A percentile compares a stretch with the other conserved stretches of the same genome.
phyloP scores from a whole-genome alignment of 2,113 vertebrate species.

The Dicentrarchus labrax region DNA sequence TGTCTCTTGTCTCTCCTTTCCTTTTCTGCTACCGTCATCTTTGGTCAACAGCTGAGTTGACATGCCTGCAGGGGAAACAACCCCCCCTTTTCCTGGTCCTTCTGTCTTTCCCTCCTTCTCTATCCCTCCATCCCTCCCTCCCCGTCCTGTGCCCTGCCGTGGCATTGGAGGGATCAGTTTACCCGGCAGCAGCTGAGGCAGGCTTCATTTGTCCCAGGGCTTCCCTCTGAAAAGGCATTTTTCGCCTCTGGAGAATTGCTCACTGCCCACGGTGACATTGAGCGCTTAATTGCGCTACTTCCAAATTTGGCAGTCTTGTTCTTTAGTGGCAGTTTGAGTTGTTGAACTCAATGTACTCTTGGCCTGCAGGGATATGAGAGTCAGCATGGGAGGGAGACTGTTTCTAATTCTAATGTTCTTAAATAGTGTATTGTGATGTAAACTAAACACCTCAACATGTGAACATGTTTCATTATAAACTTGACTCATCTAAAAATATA shows the following conservation, averaged over 20 bases:
- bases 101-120: conserved; percentile 44
- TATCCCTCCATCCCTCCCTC: conserved; percentile 49
- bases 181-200: conserved; percentile 80
- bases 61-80: conserved; percentile 70
- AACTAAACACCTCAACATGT: conserved; percentile 36
- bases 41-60: conserved; percentile 76
- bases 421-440: conserved; percentile 39
- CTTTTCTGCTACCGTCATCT: conserved; percentile 69
- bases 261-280: conserved; percentile 75
- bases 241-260: conserved; percentile 74
- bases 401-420: conserved; percentile 60
- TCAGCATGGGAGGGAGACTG: conserved; percentile 32
- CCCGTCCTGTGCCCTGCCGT: conserved; percentile 65
- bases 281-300: conserved; percentile 74
- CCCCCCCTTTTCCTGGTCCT: conserved; percentile 40
- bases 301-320: conserved; percentile 73
- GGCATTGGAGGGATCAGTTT: conserved; percentile 77
- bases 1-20: conserved; percentile 47
- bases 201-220: conserved; percentile 77
- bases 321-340: conserved; percentile 73
- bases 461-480: conserved; percentile 33
- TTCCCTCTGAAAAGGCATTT: conserved; percentile 79
- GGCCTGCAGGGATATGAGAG: conserved; percentile 59
- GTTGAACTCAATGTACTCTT: conserved; percentile 68
- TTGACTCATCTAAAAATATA: conserved; percentile 8